Evolutionary conservation across 2,113 vertebrate genomes (phyloP).

Genomic region (Amblyopsis rosae): DNA sequence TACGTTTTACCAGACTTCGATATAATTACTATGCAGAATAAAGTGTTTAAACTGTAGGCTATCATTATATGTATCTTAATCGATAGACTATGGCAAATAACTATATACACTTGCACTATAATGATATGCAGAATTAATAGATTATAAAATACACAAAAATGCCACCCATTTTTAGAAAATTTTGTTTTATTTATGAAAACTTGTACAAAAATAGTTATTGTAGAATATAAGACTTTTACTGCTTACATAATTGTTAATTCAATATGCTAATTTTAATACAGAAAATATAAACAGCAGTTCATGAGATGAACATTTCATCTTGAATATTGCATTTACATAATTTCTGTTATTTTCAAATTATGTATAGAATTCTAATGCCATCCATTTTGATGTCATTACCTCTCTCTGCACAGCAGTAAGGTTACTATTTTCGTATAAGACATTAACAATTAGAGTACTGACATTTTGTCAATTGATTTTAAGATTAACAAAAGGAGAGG

Average conservation of each 20-base stretch:
- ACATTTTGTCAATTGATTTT: background rate
- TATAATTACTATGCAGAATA: too few species aligned
- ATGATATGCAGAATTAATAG: background rate
- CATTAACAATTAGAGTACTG: slow-evolving; percentile 17
- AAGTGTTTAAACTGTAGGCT: too few species aligned
- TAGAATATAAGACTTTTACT: slow-evolving; percentile 72
- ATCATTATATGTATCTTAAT: too few species aligned
- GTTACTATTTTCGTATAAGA: slow-evolving; percentile 32
- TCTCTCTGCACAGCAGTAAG: slow-evolving; percentile 71
- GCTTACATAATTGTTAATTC: slow-evolving; percentile 40
- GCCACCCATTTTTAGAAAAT: slow-evolving; percentile 58
- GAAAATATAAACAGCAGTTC: slow-evolving; percentile 24
- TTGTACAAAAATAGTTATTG: slow-evolving; percentile 68
- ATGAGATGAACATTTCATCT: slow-evolving; percentile 1
- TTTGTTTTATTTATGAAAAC: slow-evolving; percentile 78
- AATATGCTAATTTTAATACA: slow-evolving; percentile 27
- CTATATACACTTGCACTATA: too few species aligned
- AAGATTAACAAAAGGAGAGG: background rate
- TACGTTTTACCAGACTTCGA: too few species aligned
- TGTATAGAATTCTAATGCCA: slow-evolving; percentile 15
- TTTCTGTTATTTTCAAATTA: background rate
- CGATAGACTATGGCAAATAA: too few species aligned
- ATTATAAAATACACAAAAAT: background rate
- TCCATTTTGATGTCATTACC: slow-evolving; percentile 27
- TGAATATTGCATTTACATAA: slow-evolving; percentile 11